phyloP scores from a whole-genome alignment of 2,113 vertebrate species.

The Pogona vitticeps region DNA sequence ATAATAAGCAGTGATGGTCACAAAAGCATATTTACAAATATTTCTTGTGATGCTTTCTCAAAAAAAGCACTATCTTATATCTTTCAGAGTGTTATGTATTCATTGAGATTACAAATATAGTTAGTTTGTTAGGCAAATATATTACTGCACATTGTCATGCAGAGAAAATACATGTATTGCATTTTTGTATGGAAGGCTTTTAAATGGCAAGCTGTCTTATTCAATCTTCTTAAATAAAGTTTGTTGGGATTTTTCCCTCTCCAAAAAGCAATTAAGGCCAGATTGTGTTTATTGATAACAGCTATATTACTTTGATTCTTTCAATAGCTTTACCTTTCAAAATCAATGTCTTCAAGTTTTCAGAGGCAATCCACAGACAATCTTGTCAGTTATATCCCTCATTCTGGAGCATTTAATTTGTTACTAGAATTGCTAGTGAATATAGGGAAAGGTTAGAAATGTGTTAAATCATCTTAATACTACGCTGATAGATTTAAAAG shows the following conservation, averaged over 20 bases:
- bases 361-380: conserved; percentile 56
- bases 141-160: neutral
- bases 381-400: conserved; percentile 68
- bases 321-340: conserved; percentile 41
- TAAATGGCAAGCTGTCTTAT: conserved; percentile 38
- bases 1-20: neutral
- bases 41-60: conserved; percentile 2
- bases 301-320: conserved; percentile 64
- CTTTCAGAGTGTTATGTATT: conserved; percentile 10
- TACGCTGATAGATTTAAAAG: conserved; percentile 66
- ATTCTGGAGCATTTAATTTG: conserved; percentile 63
- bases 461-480: conserved; percentile 67
- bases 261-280: conserved; percentile 50
- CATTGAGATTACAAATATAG: conserved; percentile 1
- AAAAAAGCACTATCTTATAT: neutral
- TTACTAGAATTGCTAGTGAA: conserved; percentile 62
- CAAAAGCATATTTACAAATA: conserved; percentile 2
- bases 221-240: conserved; percentile 52
- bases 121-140: too few species aligned
- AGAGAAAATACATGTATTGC: neutral
- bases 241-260: conserved; percentile 46
- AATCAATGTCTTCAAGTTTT: conserved; percentile 67
- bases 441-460: conserved; percentile 60
- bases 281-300: conserved; percentile 48
- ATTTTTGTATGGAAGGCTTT: conserved; percentile 26